Percentiles rank a stretch among this genome's conserved stretches.
Conservation (phyloP, 2,888 invertebrate species). For the Melipona beecheii region DNA sequence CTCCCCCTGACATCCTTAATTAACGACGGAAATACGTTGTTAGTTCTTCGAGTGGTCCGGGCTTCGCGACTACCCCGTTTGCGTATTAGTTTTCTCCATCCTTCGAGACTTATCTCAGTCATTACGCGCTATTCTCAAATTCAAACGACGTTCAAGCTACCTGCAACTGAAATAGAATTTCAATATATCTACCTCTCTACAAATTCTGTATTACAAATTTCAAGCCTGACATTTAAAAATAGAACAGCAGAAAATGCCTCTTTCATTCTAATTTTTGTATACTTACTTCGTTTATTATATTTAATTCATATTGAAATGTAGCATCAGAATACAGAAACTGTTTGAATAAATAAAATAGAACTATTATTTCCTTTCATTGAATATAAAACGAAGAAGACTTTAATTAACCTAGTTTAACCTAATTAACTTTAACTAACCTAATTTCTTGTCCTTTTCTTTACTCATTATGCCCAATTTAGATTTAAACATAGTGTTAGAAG, state of each 20-base stretch:
- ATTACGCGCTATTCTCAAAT: neutral
- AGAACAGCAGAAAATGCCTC: neutral
- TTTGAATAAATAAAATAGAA: neutral
- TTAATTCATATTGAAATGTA: neutral
- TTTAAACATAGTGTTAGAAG: too few species aligned
- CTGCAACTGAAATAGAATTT: neutral
- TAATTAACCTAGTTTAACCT: too few species aligned
- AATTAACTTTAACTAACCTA: too few species aligned
- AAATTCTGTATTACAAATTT: too few species aligned
- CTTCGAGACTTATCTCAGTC: slow-evolving; percentile 1
- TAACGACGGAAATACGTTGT: slow-evolving; percentile 27
- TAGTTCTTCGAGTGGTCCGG: slow-evolving; percentile 9
- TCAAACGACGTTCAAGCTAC: neutral
- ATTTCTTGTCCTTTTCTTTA: too few species aligned
- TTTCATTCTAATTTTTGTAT: neutral
- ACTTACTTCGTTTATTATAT: neutral
- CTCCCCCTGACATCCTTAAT: slow-evolving; percentile 26
- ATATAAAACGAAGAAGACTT: too few species aligned
- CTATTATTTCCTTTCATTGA: neutral
- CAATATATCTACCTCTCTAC: neutral
- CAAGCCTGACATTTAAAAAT: neutral
- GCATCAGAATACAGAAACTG: neutral
- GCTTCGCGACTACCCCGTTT: neutral
- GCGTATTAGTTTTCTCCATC: neutral
- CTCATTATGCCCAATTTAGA: too few species aligned